Conservation (phyloP, 2,113 vertebrate species). For the Heptranchias perlo region DNA sequence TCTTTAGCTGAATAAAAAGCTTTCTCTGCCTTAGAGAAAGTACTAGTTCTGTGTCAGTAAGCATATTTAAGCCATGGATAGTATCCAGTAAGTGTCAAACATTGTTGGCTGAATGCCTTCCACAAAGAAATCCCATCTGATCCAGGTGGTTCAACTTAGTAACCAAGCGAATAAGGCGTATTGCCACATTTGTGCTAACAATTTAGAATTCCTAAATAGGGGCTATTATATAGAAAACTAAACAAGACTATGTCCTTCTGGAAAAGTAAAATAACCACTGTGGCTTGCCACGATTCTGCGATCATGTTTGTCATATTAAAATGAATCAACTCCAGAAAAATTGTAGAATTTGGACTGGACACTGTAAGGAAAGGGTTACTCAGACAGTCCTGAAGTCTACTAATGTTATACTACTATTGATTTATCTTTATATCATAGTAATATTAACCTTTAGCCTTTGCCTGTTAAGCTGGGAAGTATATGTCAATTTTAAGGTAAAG, state of each 20-base stretch:
- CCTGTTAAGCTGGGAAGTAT: neutral
- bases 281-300: neutral
- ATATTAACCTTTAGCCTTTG: neutral
- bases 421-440: neutral
- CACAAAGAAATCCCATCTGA: conserved; percentile 22
- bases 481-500: neutral
- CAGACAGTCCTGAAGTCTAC: neutral
- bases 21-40: neutral
- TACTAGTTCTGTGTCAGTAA: neutral
- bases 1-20: neutral
- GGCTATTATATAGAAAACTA: neutral
- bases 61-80: neutral
- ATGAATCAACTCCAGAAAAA: neutral
- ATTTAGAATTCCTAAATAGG: neutral
- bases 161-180: neutral
- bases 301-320: neutral
- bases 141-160: conserved; percentile 3
- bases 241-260: neutral
- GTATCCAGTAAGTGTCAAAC: neutral
- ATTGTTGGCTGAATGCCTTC: conserved; percentile 13
- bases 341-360: neutral
- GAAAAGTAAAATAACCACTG: neutral
- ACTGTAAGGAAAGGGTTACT: neutral
- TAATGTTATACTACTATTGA: neutral
- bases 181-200: neutral